Evolutionary conservation across 2,888 invertebrate species (phyloP).

Genomic region (Clusia tigrina): DNA sequence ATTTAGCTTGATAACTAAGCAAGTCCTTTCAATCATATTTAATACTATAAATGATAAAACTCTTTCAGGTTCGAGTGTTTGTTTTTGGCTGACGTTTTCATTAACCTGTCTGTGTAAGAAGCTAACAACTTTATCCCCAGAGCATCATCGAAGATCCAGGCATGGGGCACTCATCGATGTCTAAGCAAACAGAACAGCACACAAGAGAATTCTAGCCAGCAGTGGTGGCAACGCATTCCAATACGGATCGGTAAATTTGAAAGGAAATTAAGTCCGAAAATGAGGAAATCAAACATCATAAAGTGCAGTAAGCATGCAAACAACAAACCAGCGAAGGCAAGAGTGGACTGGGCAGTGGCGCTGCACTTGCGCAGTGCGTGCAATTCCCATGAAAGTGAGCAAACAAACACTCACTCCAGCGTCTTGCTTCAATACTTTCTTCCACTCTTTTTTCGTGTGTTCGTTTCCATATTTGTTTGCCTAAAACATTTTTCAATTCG

Average conservation of each 20-base stretch:
- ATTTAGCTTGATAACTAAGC: too few relatives aligned
- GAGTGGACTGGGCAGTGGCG: not conserved
- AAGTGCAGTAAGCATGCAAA: conserved; percentile 44
- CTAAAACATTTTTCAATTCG: conserved; percentile 53
- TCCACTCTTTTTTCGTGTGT: not conserved
- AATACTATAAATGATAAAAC: too few relatives aligned
- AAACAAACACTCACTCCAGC: conserved; percentile 48
- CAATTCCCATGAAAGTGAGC: conserved; percentile 53
- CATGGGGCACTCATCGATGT: too few relatives aligned
- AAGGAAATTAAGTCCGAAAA: conserved; percentile 61
- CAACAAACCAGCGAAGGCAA: not conserved
- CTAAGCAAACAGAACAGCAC: not conserved
- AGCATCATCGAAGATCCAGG: too few relatives aligned
- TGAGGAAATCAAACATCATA: conserved; percentile 63
- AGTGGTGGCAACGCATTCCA: not conserved
- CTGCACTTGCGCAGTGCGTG: conserved; percentile 24
- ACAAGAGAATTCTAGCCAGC: not conserved
- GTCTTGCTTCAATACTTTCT: conserved; percentile 44
- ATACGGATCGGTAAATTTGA: conserved; percentile 55
- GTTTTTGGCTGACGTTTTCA: too few relatives aligned
- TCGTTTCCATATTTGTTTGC: conserved; percentile 42
- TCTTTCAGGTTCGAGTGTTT: too few relatives aligned
- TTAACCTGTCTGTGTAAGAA: too few relatives aligned
- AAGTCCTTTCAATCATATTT: too few relatives aligned
- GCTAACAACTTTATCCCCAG: too few relatives aligned